These are phyloP conservation scores for Osedax fenrisi DNA, from an alignment of 2,888 invertebrate genomes.

Conservation along the genomic window DNA sequence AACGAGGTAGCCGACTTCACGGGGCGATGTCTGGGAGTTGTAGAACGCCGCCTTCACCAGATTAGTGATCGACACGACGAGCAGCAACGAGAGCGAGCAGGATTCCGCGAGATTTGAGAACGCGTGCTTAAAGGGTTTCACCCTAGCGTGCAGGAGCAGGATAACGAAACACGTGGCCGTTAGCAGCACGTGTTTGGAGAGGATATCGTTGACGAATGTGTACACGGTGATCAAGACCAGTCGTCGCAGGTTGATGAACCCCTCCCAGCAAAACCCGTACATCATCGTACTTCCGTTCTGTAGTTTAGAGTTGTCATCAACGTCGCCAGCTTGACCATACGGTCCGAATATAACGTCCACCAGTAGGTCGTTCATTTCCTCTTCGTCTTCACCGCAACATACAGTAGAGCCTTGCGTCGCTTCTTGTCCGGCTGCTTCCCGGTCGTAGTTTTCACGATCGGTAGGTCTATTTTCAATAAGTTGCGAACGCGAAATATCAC, in stretches of 20 bases:
- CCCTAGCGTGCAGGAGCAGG: slow-evolving; percentile 24
- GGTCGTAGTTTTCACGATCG: slow-evolving; percentile 4
- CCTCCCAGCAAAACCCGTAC: slow-evolving; percentile 33
- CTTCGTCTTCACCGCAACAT: neutral
- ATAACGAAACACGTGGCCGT: slow-evolving; percentile 14
- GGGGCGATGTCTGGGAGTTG: slow-evolving; percentile 5
- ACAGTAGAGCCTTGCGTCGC: neutral
- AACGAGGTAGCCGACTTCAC: slow-evolving; percentile 21
- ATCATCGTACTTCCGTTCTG: too few relatives aligned
- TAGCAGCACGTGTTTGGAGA: slow-evolving; percentile 22
- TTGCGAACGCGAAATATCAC: too few relatives aligned
- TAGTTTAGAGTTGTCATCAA: too few relatives aligned
- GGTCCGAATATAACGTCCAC: slow-evolving; percentile 25
- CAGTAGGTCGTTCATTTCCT: neutral
- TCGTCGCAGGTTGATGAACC: slow-evolving; percentile 30
- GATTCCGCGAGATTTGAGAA: slow-evolving; percentile 29
- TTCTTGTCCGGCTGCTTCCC: neutral
- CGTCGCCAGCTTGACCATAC: neutral
- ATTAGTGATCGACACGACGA: slow-evolving; percentile 24
- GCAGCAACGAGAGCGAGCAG: slow-evolving; percentile 25
- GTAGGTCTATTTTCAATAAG: too few relatives aligned
- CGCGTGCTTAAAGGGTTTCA: slow-evolving; percentile 24
- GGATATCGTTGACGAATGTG: slow-evolving; percentile 20
- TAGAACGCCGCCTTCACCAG: slow-evolving; percentile 30
- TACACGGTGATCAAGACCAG: slow-evolving; percentile 20